Base-by-base conservation (phyloP, 2,888 invertebrate species). In the Microctonus brassicae region DNA sequence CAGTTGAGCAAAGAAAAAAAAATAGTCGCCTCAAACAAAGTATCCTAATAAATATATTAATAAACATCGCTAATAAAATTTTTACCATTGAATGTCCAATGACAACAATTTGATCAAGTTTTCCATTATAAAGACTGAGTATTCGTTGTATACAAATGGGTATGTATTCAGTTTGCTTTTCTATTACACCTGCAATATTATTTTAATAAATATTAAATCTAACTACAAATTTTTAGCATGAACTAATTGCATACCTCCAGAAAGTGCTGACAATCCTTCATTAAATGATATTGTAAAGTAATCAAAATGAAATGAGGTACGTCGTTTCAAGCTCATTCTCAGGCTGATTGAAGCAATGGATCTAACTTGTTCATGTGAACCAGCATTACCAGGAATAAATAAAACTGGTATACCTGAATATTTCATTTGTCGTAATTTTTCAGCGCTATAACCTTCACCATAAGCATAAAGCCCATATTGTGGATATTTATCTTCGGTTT, bases 51-150 rank as follows among this genome's bases (percentile, higher is more conserved):
- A n/a, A n/a, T n/a, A n/a, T n/a, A n/a, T n/a, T n/a, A n/a, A n/a
- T n/a, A n/a, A n/a, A n/a, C n/a, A n/a, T n/a, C n/a, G n/a, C n/a
- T n/a, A n/a, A n/a, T n/a, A n/a, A n/a, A n/a, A n/a, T 26, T 79
- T 88, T 88, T 88, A 95, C 96, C 96, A 98, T 97, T 9, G 98
- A 99, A 90, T 99, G 98, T 6, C 97, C 98, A 84, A 98, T 93
- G 0, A 99, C 85, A 58, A 97, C 90, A 17, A 99, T 92, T 58
- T 84, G 89, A 85, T 71, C 88, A 85, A 76, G 88, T 88, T 79
- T 88, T 84, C 78, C 89, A 86, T 87, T 88, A 86, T 98, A 98
- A 55, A 98, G 88, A 65, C 91, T 90, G 70, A 96, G 88, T 81
- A 98, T 94, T 78, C 91, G 91, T 65, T 91, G 87, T 68, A 98